phyloP scores from a whole-genome alignment of 92 coral and sea anemone species.

The Zoanthus gigantus region DNA sequence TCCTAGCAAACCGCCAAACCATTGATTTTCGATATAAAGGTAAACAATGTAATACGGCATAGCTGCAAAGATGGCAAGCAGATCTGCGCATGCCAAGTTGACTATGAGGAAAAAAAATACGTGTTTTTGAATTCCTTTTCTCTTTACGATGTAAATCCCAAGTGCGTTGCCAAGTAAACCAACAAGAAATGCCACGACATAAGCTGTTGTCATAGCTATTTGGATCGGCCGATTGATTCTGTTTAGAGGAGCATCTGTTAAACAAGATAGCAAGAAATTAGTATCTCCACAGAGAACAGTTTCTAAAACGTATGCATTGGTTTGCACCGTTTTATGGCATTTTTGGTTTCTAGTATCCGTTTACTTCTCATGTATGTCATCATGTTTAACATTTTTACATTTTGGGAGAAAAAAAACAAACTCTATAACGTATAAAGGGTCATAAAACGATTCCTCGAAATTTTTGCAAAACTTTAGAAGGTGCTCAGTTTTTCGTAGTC shows the following conservation, averaged over 20 bases:
- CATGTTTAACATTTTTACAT: too few relatives aligned
- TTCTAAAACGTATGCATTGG: too few relatives aligned
- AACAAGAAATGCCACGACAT: slow-evolving; percentile 12
- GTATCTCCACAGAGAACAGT: too few relatives aligned
- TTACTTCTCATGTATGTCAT: too few relatives aligned
- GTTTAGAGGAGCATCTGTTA: not conserved
- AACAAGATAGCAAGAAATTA: not conserved
- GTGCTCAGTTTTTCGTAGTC: too few relatives aligned
- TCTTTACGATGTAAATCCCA: slow-evolving; percentile 27
- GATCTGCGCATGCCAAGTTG: slow-evolving; percentile 41
- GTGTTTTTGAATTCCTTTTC: not conserved
- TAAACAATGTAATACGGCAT: slow-evolving; percentile 8
- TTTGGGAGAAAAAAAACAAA: too few relatives aligned
- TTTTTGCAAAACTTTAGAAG: too few relatives aligned
- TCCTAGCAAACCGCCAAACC: slow-evolving; percentile 41
- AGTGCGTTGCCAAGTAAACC: slow-evolving; percentile 46
- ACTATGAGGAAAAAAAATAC: slow-evolving; percentile 17
- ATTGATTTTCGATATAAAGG: slow-evolving; percentile 10
- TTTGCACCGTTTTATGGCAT: too few relatives aligned
- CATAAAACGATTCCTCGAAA: too few relatives aligned
- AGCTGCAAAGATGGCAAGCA: slow-evolving; percentile 3
- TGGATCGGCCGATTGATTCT: not conserved
- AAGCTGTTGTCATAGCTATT: slow-evolving; percentile 27
- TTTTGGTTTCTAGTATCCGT: too few relatives aligned
- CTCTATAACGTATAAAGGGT: too few relatives aligned